These are phyloP conservation scores for Dipodomys ordii DNA, from an alignment of 2,113 vertebrate species.

Conservation along the genomic window DNA sequence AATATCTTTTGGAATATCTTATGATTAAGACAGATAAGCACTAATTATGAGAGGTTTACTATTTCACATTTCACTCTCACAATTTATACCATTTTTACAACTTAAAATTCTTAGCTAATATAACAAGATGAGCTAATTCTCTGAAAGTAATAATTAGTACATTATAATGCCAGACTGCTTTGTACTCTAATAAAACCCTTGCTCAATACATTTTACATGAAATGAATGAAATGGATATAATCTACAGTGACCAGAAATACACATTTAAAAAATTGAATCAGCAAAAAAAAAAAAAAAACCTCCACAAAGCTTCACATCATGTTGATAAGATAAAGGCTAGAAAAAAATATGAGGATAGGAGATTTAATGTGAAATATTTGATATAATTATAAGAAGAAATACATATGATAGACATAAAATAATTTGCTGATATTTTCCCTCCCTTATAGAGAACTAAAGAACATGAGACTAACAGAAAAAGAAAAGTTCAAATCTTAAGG, in stretches of 20 bases:
- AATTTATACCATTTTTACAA: constrained; percentile 47
- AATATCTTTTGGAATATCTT: constrained; percentile 14
- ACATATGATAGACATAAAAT: constrained; percentile 18
- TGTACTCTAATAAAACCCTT: not conserved
- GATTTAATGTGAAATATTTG: not conserved
- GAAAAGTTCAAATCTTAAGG: constrained; percentile 31
- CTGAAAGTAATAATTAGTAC: constrained; percentile 33
- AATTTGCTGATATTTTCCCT: constrained; percentile 37
- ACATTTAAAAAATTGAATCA: constrained; percentile 23
- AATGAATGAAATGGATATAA: not conserved
- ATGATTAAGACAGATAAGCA: constrained; percentile 18
- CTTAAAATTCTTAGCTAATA: constrained; percentile 28
- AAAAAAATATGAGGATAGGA: not conserved
- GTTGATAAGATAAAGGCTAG: constrained; percentile 18
- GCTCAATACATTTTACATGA: constrained; percentile 5
- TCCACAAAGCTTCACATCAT: not conserved
- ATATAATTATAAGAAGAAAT: constrained; percentile 12
- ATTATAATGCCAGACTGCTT: not conserved
- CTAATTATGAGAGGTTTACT: not conserved
- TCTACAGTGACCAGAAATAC: not conserved
- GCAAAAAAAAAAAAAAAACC: not conserved
- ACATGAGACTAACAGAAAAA: not conserved
- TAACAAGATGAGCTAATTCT: constrained; percentile 9
- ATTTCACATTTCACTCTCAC: not conserved
- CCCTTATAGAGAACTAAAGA: not conserved